phyloP scores from a whole-genome alignment of 2,797 vertebrate species.

The Propithecus deckenii region DNA sequence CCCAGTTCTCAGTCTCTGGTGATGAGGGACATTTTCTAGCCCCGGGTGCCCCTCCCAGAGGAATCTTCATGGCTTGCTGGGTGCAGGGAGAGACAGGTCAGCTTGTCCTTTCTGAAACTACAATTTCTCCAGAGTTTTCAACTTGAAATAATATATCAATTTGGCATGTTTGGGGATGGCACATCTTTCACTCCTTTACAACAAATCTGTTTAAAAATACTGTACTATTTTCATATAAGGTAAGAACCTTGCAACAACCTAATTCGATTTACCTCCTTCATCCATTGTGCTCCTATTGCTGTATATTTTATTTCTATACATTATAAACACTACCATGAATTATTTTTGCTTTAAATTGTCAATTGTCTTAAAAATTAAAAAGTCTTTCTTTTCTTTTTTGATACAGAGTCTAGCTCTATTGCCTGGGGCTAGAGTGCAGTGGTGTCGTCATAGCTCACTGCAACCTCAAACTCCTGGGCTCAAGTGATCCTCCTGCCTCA shows the following conservation, averaged over 20 bases:
- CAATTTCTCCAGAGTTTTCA: not conserved
- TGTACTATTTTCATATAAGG: not conserved
- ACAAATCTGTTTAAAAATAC: not conserved
- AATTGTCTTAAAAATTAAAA: not conserved
- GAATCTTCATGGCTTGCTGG: not conserved
- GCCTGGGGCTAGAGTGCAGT: not conserved
- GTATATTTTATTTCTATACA: not conserved
- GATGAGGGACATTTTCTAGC: not conserved
- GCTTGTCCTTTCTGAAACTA: not conserved
- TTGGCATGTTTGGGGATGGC: not conserved
- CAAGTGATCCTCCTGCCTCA: not conserved
- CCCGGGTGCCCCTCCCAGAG: too few relatives aligned
- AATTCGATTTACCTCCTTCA: not conserved
- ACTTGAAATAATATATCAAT: not conserved
- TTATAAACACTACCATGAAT: not conserved
- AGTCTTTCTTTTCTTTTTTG: not conserved
- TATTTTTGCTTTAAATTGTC: not conserved
- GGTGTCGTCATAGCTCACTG: not conserved
- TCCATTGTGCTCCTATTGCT: not conserved
- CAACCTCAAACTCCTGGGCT: not conserved
- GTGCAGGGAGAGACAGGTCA: not conserved
- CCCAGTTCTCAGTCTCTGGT: not conserved
- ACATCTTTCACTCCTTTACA: not conserved
- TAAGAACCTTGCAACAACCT: not conserved
- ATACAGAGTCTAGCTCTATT: not conserved